Evolutionary conservation across 53 echinoderm and acorn worm genomes (phyloP), one percentile per base, ranked within the genome.

Genomic region (Hippasteria phrygiana): DNA sequence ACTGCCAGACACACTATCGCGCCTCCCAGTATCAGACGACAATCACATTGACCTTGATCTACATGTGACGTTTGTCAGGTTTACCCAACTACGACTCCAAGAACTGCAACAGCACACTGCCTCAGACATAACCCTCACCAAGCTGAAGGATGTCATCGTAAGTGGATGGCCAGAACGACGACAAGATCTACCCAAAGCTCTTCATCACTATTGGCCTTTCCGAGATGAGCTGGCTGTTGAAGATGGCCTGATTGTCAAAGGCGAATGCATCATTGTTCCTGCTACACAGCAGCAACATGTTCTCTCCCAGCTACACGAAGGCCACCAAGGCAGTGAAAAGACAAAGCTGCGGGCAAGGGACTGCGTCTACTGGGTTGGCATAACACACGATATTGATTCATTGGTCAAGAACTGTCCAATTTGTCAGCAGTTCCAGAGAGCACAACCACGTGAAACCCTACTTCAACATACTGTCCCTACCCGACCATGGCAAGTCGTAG

Each of bases 401-500:
- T 18, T 77, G 7, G 78, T 77, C 54, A 54, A 36, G 14, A 77
- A 77, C 38, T 91, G 94, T 31, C 72, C 91, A 51, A 70, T 77
- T 20, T 91, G 94, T 77, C 88, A 85, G 55, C 55, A 83, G 18
- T 80, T 28, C 46, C 62, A 72, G 16, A 74, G 55, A 5, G 47
- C 83, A 42, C 88, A 91, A 76, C 73, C 83, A 17, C 16, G 55
- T 18, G 88, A 88, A 91, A 75, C 88, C 4, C 76, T 91, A 14
- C 71, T 63, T 38, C 69, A 67, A 36, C 69, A 67, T 26, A 67
- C 37, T 35, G 13, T 67, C 33, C 69, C 69, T 36, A 67, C 88
- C 63, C 91, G 83, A n/a, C 82, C 82, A 20, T 93, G 93, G 88
- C 90, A 93, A 62, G 66, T 84, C 26, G 56, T 91, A 3, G 88